Evolutionary conservation across 2,888 invertebrate genomes (phyloP).

Genomic region (Caenorhabditis sp.): DNA sequence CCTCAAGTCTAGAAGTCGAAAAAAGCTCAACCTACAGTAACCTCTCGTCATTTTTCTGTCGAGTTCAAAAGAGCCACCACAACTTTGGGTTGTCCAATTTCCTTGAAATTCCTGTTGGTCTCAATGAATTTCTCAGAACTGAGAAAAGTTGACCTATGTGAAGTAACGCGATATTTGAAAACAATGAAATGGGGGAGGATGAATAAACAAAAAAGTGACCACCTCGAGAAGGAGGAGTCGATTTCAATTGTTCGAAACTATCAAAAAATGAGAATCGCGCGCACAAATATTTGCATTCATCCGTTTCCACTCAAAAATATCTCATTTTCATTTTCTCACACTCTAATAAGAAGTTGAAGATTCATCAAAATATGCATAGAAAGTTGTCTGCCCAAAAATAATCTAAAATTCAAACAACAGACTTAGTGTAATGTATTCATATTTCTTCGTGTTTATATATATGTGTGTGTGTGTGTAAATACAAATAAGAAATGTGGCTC

Average conservation of each 20-base stretch:
- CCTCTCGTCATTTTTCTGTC: too few relatives aligned
- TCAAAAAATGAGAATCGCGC: background rate
- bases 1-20: too few relatives aligned
- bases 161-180: background rate
- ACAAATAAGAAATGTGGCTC: background rate
- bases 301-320: background rate
- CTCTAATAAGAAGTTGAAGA: background rate
- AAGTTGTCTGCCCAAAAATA: background rate
- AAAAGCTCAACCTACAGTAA: too few relatives aligned
- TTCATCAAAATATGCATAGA: too few relatives aligned
- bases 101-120: too few relatives aligned
- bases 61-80: too few relatives aligned
- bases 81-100: too few relatives aligned
- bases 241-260: background rate
- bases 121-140: too few relatives aligned
- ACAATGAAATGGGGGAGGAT: background rate
- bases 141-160: too few relatives aligned
- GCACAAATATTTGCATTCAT: background rate
- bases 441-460: background rate
- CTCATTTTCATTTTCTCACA: background rate
- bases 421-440: background rate
- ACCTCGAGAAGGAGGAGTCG: background rate
- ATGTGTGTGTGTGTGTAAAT: background rate
- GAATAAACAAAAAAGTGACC: background rate
- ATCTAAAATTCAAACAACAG: background rate